phyloP scores from a whole-genome alignment of 1,140 invertebrate species.

The Luehdorfia chinensis region DNA sequence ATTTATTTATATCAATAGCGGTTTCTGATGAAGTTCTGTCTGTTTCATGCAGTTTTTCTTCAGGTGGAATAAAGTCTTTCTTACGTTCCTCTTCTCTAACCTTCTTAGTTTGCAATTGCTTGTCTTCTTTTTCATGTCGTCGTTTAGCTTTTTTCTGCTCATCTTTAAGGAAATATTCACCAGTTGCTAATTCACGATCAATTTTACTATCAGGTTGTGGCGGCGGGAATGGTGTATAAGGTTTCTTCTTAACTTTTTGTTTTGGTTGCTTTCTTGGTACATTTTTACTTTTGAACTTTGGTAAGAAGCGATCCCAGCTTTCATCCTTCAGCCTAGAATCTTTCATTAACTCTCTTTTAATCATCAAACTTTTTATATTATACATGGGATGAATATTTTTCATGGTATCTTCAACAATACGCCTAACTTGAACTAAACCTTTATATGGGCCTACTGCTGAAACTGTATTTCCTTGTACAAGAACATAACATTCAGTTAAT shows the following conservation, averaged over 20 bases:
- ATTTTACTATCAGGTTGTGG: constrained; percentile 94
- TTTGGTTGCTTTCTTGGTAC: constrained; percentile 93
- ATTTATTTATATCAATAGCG: constrained; percentile 80
- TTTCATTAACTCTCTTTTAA: constrained; percentile 96
- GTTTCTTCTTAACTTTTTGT: constrained; percentile 90
- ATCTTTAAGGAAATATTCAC: constrained; percentile 97
- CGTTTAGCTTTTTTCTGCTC: constrained; percentile 86
- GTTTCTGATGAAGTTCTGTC: constrained; percentile 39
- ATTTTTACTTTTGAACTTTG: constrained; percentile 97
- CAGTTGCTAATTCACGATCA: constrained; percentile 95
- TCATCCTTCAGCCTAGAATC: constrained; percentile 95
- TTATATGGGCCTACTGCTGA: constrained; percentile 96
- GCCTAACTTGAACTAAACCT: constrained; percentile 94
- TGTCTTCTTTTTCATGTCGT: constrained; percentile 86
- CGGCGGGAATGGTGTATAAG: constrained; percentile 98
- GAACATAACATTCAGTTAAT: constrained; percentile 97
- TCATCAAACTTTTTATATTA: constrained; percentile 99
- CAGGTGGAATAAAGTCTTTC: constrained; percentile 90
- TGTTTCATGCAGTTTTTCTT: constrained; percentile 76
- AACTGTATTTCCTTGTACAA: constrained; percentile 99
- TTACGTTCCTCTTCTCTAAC: constrained; percentile 86
- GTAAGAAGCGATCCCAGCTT: constrained; percentile 98
- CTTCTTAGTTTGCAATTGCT: constrained; percentile 83
- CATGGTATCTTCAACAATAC: constrained; percentile 98
- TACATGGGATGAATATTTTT: constrained; percentile 99